Evolutionary conservation across 2,797 vertebrate genomes (phyloP), one percentile per base, ranked within the genome.

Genomic region (Sebastes wilsoni): DNA sequence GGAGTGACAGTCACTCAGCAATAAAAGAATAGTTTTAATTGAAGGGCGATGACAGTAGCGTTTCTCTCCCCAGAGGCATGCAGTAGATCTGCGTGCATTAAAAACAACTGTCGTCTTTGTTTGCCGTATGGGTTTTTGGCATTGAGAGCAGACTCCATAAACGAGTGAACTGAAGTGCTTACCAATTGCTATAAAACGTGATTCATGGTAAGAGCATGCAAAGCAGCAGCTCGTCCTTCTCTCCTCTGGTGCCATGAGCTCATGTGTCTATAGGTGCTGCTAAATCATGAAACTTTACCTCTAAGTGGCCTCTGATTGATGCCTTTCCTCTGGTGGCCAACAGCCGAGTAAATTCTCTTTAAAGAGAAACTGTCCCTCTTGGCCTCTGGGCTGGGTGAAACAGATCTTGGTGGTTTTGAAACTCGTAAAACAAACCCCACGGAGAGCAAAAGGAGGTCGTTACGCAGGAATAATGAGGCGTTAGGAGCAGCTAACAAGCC

Each of bases 291-390:
- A 90, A 82, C 67, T 81, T 88, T 80, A 83, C 62, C 87, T 89
- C 34, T 56, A 78, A 92, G 80, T 87, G 80, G 72, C 72, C 55
- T 56, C 77, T 89, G 90, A 93, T 91, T 86, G 84, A 91, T 90
- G 89, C 32, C 3, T 75, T 66, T 38, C 72, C 76, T 84, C 80
- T 79, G 81, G 86, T 89, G 77, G 80, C 86, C 74, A 54, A 84
- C 82, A 64, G 28, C 34, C 3, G 61, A 77, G 85, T 84, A 85
- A 86, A 85, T 88, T 56, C 72, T 78, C 74, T 82, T 87, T 67
- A 79, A 86, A 86, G 75, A 32, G 52, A 68, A 88, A 72, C 66
- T 71, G 72, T 88, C 80, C 81, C 67, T 83, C 56, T 70, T 67
- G 87, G 82, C 61, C 69, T 83, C 49, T 75, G 65, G 64, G 36